phyloP scores from a whole-genome alignment of 2,113 vertebrate genomes.

The Hylia prasina region DNA sequence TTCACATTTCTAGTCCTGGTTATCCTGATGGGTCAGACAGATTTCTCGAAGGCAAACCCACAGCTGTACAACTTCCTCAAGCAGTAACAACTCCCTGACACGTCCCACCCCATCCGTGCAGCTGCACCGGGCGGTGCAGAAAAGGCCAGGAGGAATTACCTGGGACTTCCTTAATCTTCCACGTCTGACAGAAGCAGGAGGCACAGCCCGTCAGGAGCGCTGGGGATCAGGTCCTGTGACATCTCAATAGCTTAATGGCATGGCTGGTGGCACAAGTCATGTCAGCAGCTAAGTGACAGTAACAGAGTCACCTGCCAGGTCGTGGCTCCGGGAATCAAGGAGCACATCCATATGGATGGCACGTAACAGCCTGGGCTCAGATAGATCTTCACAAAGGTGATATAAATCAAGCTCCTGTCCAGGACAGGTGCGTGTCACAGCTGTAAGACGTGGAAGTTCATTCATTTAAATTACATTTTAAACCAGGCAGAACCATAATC shows the following conservation, averaged over 20 bases:
- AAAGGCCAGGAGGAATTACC: neutral
- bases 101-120: rapidly evolving
- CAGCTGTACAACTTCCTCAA: neutral
- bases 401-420: slow-evolving; percentile 30
- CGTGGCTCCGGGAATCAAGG: neutral
- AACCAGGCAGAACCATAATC: neutral
- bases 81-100: neutral
- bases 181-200: neutral
- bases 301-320: neutral
- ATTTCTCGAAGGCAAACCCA: neutral
- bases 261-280: neutral
- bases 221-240: neutral
- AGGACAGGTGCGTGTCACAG: neutral
- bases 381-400: slow-evolving; percentile 5
- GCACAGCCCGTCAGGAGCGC: rapidly evolving
- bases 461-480: slow-evolving; percentile 47
- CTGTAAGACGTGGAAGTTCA: slow-evolving; percentile 1
- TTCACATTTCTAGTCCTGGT: neutral
- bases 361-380: neutral
- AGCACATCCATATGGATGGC: slow-evolving; percentile 13
- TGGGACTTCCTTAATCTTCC: neutral
- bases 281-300: slow-evolving; percentile 25
- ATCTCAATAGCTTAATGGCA: neutral
- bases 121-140: rapidly evolving
- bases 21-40: neutral